Conservation (phyloP, 2,888 invertebrate species). For the Ariolimax columbianus region DNA sequence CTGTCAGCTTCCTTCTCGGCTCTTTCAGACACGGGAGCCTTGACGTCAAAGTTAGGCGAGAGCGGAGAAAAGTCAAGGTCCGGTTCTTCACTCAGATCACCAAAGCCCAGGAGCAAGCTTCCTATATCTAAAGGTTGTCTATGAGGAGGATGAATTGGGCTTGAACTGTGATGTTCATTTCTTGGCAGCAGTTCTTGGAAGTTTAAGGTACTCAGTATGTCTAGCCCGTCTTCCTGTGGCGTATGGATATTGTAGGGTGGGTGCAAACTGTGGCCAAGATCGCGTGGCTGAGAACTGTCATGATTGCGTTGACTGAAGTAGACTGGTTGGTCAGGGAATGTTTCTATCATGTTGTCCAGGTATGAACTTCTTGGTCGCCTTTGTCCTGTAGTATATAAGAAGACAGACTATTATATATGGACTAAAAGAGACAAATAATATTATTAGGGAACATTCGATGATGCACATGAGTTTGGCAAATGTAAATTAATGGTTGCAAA, state of each 20-base stretch:
- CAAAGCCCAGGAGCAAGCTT: neutral
- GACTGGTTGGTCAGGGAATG: neutral
- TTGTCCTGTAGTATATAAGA: neutral
- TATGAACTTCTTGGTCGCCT: constrained; percentile 5
- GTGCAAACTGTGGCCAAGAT: neutral
- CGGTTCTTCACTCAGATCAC: neutral
- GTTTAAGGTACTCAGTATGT: neutral
- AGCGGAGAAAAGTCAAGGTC: neutral
- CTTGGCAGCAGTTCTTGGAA: neutral
- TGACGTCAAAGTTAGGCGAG: neutral
- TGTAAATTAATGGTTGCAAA: too few species aligned
- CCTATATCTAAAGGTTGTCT: neutral
- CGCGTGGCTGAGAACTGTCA: neutral
- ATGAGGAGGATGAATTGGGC: neutral
- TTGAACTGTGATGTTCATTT: neutral
- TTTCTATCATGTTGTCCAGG: constrained; percentile 28
- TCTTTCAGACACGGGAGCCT: constrained; percentile 1
- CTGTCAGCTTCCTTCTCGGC: constrained; percentile 9
- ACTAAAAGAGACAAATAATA: too few species aligned
- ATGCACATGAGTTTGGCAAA: too few species aligned
- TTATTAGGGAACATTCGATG: too few species aligned
- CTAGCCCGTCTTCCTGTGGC: neutral
- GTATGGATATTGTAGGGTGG: neutral
- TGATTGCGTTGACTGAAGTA: constrained; percentile 28
- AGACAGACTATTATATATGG: neutral